phyloP scores from a whole-genome alignment of 2,113 vertebrate species.

The Thinocorus orbignyianus region DNA sequence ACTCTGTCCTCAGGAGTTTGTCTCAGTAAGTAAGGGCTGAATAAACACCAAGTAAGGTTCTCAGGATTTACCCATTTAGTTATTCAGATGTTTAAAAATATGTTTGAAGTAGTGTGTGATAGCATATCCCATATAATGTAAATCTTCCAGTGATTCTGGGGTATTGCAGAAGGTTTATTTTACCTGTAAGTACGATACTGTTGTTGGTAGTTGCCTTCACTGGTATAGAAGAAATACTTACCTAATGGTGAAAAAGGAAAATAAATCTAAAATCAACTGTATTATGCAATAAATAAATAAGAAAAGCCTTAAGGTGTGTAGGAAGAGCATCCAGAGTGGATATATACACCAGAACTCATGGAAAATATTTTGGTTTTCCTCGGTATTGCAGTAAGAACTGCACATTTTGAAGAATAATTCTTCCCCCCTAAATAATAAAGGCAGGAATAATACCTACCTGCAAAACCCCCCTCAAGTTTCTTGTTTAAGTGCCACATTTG shows the following conservation, averaged over 20 bases:
- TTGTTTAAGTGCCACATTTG: not conserved
- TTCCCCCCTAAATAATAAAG: not conserved
- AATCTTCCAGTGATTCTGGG: not conserved
- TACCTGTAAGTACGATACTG: not conserved
- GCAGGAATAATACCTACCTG: not conserved
- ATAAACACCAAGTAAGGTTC: slow-evolving; percentile 46
- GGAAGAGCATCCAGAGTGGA: not conserved
- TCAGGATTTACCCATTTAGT: slow-evolving; percentile 23
- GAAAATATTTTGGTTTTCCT: not conserved
- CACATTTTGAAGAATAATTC: not conserved
- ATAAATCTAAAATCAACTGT: not conserved
- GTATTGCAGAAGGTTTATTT: not conserved
- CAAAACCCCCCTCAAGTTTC: not conserved
- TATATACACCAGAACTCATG: not conserved
- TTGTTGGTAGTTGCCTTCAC: not conserved
- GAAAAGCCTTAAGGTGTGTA: not conserved
- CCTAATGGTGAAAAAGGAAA: not conserved
- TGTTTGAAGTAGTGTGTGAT: slow-evolving; percentile 12
- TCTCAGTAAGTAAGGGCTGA: slow-evolving; percentile 42
- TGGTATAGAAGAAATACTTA: not conserved
- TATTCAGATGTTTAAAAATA: slow-evolving; percentile 49
- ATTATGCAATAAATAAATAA: not conserved
- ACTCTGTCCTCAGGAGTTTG: slow-evolving; percentile 37
- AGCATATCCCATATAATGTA: not conserved
- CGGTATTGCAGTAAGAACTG: not conserved